Conservation (phyloP, 1,140 invertebrate genomes). For the Magallana angulata region DNA sequence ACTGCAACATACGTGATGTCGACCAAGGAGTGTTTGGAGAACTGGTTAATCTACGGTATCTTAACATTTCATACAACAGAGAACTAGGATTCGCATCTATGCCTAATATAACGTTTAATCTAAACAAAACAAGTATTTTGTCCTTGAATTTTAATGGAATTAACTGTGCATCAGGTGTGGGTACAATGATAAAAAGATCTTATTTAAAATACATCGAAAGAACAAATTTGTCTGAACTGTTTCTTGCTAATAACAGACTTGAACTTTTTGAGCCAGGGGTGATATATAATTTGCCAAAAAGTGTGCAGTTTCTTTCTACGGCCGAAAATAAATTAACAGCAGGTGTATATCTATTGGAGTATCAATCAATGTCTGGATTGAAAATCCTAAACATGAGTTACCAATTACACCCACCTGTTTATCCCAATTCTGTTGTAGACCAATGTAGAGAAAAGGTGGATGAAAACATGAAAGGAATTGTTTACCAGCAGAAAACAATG, state of each 20-base stretch:
- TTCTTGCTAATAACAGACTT: not conserved
- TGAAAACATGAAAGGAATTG: not conserved
- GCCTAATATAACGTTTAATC: not conserved
- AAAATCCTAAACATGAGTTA: not conserved
- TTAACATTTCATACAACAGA: not conserved
- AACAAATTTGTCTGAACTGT: not conserved
- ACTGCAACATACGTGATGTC: not conserved
- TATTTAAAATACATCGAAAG: not conserved
- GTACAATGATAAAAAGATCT: not conserved
- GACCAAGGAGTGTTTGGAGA: not conserved
- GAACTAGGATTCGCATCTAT: not conserved
- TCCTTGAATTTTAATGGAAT: not conserved
- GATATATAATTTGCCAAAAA: not conserved
- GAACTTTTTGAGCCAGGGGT: slow-evolving; percentile 2
- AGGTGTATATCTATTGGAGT: not conserved
- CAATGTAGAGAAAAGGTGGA: not conserved
- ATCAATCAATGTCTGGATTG: not conserved
- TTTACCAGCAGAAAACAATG: not conserved
- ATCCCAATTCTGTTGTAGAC: not conserved
- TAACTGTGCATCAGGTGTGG: not conserved
- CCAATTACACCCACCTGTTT: not conserved
- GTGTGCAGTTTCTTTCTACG: not conserved
- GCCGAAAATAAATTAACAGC: not conserved
- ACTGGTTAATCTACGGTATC: not conserved
- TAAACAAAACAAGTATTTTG: not conserved